phyloP scores from a whole-genome alignment of 1,140 invertebrate genomes.

The Notospermus geniculatus region DNA sequence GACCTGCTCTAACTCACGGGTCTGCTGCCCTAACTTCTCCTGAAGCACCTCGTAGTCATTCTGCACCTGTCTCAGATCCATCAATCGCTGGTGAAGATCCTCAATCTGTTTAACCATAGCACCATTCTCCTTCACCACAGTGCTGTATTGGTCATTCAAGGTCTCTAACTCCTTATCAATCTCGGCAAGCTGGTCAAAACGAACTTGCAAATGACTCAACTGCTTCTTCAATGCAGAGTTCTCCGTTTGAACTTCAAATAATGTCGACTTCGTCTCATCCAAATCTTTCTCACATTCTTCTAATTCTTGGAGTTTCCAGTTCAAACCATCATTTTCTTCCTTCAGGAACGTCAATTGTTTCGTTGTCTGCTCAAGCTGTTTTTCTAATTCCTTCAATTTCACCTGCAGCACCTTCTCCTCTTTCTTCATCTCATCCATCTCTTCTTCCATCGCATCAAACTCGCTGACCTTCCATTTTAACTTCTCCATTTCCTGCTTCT shows the following conservation, averaged over 20 bases:
- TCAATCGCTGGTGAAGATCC: conserved; percentile 38
- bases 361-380: neutral
- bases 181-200: conserved; percentile 27
- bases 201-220: conserved; percentile 25
- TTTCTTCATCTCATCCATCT: conserved; percentile 27
- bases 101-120: conserved; percentile 45
- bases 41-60: conserved; percentile 5
- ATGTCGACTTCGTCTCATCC: conserved; percentile 24
- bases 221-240: conserved; percentile 30
- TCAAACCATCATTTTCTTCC: conserved; percentile 35
- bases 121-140: conserved; percentile 43
- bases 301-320: conserved; percentile 45
- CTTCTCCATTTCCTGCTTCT: conserved; percentile 25
- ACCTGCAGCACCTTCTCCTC: conserved; percentile 19
- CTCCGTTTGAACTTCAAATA: conserved; percentile 25
- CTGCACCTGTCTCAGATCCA: conserved; percentile 9
- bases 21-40: neutral
- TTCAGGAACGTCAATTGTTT: conserved; percentile 11
- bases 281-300: conserved; percentile 38
- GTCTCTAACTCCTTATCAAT: conserved; percentile 38
- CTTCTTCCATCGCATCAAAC: conserved; percentile 40
- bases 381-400: conserved; percentile 20
- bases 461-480: conserved; percentile 26
- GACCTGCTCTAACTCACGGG: neutral
- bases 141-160: conserved; percentile 40